Conservation (phyloP, 2,113 vertebrate genomes). For the Argyrosomus japonicus region DNA sequence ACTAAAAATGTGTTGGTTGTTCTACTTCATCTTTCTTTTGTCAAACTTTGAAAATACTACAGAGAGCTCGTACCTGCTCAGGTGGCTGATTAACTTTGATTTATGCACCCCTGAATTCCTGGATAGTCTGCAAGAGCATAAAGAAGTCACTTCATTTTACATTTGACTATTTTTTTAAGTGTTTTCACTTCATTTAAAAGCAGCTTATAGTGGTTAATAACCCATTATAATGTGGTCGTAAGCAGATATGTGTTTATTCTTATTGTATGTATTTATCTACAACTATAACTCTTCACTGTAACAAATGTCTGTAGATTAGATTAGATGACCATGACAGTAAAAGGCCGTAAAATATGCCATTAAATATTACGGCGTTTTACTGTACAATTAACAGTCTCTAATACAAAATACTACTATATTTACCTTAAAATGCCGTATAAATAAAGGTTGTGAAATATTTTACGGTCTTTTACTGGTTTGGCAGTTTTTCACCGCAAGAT, state of each 20-base stretch:
- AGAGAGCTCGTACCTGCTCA: constrained; percentile 49
- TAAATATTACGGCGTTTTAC: too few species aligned
- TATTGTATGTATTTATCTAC: background rate
- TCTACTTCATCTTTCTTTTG: constrained; percentile 41
- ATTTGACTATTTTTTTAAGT: background rate
- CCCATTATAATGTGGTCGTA: background rate
- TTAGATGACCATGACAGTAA: too few species aligned
- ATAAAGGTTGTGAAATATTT: too few species aligned
- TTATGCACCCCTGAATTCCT: constrained; percentile 9
- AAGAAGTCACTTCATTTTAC: background rate
- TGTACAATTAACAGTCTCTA: too few species aligned
- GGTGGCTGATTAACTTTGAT: constrained; percentile 37
- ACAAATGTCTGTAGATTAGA: too few species aligned
- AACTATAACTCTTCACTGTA: background rate
- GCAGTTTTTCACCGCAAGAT: too few species aligned
- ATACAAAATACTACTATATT: too few species aligned
- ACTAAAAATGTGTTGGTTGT: constrained; percentile 28
- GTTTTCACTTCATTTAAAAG: background rate
- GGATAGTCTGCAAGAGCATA: background rate
- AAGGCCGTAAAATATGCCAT: too few species aligned
- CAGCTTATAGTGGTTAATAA: background rate
- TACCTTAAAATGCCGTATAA: too few species aligned
- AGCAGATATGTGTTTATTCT: background rate
- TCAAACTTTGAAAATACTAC: constrained; percentile 14
- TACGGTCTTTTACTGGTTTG: too few species aligned